Evolutionary conservation across 1,140 invertebrate genomes (phyloP), one percentile per base, ranked within the genome.

Genomic region (Rhopalosiphum padi): DNA sequence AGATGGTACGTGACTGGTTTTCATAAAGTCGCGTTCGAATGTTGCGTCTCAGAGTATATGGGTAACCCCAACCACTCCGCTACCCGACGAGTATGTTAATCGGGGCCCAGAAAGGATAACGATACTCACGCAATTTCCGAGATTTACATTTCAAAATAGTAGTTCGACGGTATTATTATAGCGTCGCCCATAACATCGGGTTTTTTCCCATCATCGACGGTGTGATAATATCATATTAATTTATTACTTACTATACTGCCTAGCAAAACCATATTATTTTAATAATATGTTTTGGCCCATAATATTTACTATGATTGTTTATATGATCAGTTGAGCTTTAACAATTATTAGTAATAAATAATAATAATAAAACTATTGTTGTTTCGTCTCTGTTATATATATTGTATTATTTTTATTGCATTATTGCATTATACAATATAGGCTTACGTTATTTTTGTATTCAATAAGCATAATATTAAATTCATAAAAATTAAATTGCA

Each of bases 111-210:
- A 77, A 77, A 86, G 41, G 83, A 86, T 86, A 30, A 86, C 41
- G 83, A 77, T 77, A 77, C 60, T n/a, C 23, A 30, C 41, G 9
- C 41, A 43, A 43, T 86, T 43, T 11, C 0, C 8, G 41, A 25
- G 83, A 86, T 43, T 86, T 86, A 86, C 83, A 86, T 86, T 46
- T 41, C 25, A 46, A 86, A 86, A 41, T 23, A 86, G 41, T 15
- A 41, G 30, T 41, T 15, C 41, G 25, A 11, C 9, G 23, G 11
- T 30, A 18, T 11, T 85, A 25, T 85, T 86, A 43, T 41, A 25
- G 23, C 41, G 4, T n/a, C 83, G 41, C 5, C 8, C 2, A 23
- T 35, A 35, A 23, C 82, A 83, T 23, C 22, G 6, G 22, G 22
- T 37, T 83, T 83, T 83, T 83, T 41, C 23, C 21, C 30, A n/a